A percentile compares a stretch with the other conserved stretches of the same genome.
These are phyloP conservation scores for Varecia variegata DNA, from an alignment of 2,797 vertebrate genomes.

Conservation along the genomic window DNA sequence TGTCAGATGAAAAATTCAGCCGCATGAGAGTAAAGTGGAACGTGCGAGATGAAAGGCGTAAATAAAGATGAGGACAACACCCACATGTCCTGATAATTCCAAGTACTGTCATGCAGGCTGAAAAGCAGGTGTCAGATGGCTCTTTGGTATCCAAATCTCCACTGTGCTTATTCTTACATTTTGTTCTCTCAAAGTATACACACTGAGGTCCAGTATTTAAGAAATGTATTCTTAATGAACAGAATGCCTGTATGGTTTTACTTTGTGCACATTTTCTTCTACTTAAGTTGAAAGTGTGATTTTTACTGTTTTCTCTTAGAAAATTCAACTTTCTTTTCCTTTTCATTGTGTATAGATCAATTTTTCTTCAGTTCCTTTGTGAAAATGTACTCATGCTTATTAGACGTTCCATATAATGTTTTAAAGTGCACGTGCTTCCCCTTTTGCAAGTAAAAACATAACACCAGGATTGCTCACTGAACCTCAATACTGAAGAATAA, in stretches of 20 bases:
- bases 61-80: neutral
- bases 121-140: neutral
- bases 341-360: neutral
- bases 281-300: neutral
- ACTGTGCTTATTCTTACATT: neutral
- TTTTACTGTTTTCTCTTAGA: neutral
- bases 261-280: neutral
- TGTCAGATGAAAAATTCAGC: neutral
- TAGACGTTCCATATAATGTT: neutral
- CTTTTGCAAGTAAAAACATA: neutral
- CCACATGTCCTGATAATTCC: neutral
- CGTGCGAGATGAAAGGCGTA: neutral
- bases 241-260: neutral
- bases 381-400: neutral
- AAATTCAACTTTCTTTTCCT: neutral
- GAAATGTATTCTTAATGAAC: neutral
- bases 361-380: neutral
- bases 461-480: neutral
- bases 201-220: neutral
- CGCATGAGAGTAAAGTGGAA: neutral
- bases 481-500: neutral
- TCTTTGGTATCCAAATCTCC: neutral
- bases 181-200: neutral
- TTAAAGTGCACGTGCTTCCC: neutral
- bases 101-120: accelerated